Percentiles rank a stretch among this genome's conserved stretches.
These are phyloP conservation scores for Okapia johnstoni DNA, from an alignment of 2,113 vertebrate species.

Conservation along the genomic window DNA sequence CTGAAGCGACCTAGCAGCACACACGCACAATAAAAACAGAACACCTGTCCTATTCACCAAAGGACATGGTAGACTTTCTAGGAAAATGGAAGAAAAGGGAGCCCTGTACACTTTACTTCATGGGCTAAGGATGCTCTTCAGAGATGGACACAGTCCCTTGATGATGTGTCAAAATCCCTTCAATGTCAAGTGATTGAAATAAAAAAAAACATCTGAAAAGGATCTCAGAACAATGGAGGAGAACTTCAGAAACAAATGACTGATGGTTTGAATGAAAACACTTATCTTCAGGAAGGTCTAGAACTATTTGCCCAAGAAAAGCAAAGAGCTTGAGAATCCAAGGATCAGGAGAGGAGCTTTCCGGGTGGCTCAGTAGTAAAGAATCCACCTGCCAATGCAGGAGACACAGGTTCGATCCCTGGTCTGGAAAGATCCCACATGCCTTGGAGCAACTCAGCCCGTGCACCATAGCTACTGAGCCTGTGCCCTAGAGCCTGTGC, in stretches of 20 bases:
- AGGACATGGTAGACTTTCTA: not conserved
- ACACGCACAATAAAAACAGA: not conserved
- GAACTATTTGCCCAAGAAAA: not conserved
- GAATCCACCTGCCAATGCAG: not conserved
- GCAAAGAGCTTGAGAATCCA: not conserved
- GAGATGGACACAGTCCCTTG: not conserved
- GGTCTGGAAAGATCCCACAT: not conserved
- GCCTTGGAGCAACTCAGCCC: not conserved
- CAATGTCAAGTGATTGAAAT: not conserved
- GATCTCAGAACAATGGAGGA: not conserved
- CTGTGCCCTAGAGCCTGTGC: not conserved
- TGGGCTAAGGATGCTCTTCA: not conserved
- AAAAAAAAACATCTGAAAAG: not conserved
- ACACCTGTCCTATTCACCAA: not conserved
- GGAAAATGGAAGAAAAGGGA: not conserved
- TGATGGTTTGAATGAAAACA: not conserved
- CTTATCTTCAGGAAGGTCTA: not conserved
- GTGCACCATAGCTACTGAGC: not conserved
- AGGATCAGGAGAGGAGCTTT: not conserved
- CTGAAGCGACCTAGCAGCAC: not conserved
- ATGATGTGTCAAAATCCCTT: not conserved
- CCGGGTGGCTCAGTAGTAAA: not conserved
- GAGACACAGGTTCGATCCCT: not conserved
- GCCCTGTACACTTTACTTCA: not conserved
- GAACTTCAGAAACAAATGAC: not conserved